These are phyloP conservation scores for Channa argus DNA, from an alignment of 2,113 vertebrate genomes.

Conservation along the genomic window DNA sequence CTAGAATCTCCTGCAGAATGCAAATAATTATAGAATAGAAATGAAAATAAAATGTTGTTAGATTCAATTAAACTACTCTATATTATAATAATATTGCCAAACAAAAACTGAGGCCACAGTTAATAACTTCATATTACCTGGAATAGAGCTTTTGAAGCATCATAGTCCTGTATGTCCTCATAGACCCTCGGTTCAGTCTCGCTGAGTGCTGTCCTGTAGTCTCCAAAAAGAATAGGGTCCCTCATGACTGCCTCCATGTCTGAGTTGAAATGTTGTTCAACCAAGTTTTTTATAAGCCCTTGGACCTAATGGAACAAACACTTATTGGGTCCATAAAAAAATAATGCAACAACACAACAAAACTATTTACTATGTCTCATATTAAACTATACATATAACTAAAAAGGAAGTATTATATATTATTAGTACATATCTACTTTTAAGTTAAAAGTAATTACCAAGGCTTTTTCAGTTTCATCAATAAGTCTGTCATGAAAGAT, in stretches of 20 bases:
- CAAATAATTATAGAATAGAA: neutral
- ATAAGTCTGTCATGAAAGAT: conserved; percentile 96
- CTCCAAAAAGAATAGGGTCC: conserved; percentile 95
- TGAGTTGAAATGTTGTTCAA: conserved; percentile 84
- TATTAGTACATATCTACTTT: neutral
- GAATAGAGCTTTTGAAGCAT: conserved; percentile 91
- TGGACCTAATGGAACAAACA: conserved; percentile 85
- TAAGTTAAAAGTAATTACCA: conserved; percentile 79
- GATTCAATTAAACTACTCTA: too few relatives aligned
- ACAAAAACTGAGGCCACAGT: neutral
- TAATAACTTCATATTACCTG: conserved; percentile 81
- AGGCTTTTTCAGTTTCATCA: conserved; percentile 89
- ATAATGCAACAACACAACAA: neutral
- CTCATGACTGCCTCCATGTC: conserved; percentile 85
- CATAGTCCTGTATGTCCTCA: conserved; percentile 94
- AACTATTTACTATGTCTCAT: neutral
- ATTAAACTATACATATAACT: neutral
- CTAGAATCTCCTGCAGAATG: conserved; percentile 89
- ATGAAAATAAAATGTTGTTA: too few relatives aligned
- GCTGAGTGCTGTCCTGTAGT: conserved; percentile 89
- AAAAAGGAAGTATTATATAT: too few relatives aligned
- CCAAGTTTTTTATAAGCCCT: conserved; percentile 83
- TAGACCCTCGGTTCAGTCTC: conserved; percentile 90
- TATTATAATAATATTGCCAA: too few relatives aligned
- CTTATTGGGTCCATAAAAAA: neutral